Percentiles rank a stretch among this genome's conserved stretches.
Conservation (phyloP, 2,888 invertebrate species). For the Capitulum mitella region DNA sequence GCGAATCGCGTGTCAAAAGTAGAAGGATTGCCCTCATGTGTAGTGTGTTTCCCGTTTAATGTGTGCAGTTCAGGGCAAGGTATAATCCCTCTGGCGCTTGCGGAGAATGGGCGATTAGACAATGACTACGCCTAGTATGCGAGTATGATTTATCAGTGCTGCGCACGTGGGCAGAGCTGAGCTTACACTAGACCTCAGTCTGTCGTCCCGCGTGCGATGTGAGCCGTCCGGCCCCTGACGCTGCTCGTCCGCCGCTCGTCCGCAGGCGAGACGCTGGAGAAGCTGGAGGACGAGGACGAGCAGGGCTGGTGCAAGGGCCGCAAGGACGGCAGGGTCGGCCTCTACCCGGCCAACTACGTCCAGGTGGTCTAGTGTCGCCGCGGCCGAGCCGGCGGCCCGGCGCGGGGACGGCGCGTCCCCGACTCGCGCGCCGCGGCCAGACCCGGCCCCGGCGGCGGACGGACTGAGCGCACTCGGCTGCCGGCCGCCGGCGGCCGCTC, state of each 20-base stretch:
- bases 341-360: constrained; percentile 97
- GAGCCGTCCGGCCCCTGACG: background rate
- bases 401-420: no score
- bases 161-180: no score
- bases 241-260: constrained; percentile 37
- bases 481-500: no score
- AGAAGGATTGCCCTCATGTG: no score
- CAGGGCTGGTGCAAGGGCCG: constrained; percentile 99
- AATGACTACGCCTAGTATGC: background rate
- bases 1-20: no score
- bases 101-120: background rate
- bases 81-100: no score
- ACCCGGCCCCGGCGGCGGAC: background rate
- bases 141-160: no score
- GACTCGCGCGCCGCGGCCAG: background rate
- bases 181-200: no score
- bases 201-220: background rate
- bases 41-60: no score
- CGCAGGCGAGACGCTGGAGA: constrained; percentile 91
- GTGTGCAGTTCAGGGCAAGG: no score
- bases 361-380: constrained; percentile 51
- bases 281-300: constrained; percentile 94
- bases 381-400: background rate
- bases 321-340: constrained; percentile 87
- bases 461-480: no score